Conservation (phyloP, 2,113 vertebrate genomes). For the Aythya baeri region DNA sequence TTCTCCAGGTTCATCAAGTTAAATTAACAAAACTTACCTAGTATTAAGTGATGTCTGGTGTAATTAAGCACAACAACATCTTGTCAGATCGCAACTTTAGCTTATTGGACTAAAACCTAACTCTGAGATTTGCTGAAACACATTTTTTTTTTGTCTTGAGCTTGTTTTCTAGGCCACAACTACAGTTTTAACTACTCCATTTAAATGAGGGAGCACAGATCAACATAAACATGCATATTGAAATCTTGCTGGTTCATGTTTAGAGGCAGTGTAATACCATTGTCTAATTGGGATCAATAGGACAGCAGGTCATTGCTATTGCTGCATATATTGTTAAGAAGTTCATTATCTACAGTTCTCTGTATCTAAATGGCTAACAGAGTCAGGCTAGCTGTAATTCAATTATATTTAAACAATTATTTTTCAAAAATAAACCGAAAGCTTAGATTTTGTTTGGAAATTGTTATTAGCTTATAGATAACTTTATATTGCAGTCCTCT, state of each 20-base stretch:
- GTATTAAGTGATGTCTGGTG: neutral
- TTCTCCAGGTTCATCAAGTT: constrained; percentile 39
- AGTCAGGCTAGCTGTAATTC: neutral
- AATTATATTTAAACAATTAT: neutral
- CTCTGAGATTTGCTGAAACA: neutral
- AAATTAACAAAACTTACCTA: neutral
- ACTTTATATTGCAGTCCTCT: neutral
- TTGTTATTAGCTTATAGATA: neutral
- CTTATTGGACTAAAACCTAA: neutral
- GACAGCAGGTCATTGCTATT: neutral
- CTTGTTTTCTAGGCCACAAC: neutral
- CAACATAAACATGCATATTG: neutral
- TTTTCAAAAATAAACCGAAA: neutral
- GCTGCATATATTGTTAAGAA: neutral
- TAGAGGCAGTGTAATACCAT: neutral
- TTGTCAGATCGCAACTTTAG: neutral
- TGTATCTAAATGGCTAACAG: neutral
- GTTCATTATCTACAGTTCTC: neutral
- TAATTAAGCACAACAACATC: neutral
- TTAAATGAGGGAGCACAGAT: neutral
- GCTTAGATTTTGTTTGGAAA: neutral
- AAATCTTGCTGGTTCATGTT: neutral
- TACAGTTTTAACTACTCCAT: neutral
- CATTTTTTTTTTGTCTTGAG: neutral
- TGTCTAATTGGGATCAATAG: neutral